A percentile compares a stretch with the other conserved stretches of the same genome.
phyloP scores from a whole-genome alignment of 2,797 vertebrate species.

The Acipenser oxyrinchus region DNA sequence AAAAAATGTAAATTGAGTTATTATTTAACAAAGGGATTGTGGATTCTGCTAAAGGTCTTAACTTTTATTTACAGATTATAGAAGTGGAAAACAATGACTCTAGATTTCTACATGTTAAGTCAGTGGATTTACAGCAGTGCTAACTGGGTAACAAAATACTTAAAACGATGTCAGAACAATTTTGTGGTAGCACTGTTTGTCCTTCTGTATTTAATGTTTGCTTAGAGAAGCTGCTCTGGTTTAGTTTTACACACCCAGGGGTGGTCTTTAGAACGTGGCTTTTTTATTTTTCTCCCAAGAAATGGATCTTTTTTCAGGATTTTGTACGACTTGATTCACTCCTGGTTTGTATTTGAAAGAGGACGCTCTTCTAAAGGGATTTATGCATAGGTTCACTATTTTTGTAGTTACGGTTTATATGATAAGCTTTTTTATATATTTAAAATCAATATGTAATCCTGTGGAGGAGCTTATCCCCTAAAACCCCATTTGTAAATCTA shows the following conservation, averaged over 20 bases:
- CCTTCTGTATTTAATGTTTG: conserved; percentile 48
- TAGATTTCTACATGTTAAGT: neutral
- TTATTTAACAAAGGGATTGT: neutral
- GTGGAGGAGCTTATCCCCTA: conserved; percentile 98
- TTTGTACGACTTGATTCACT: conserved; percentile 74
- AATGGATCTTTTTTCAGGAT: conserved; percentile 75
- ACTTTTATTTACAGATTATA: conserved; percentile 3
- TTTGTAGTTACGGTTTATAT: conserved; percentile 98
- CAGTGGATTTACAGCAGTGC: conserved; percentile 1
- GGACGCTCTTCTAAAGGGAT: conserved; percentile 91
- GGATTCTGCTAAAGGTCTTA: neutral
- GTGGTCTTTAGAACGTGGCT: conserved; percentile 37
- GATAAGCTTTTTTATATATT: conserved; percentile 99
- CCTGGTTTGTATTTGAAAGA: conserved; percentile 78
- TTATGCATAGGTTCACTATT: conserved; percentile 96
- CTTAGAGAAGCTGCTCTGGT: conserved; percentile 52
- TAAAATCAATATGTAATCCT: conserved; percentile 99
- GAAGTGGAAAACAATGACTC: neutral
- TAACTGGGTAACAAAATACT: conserved; percentile 7
- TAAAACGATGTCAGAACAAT: conserved; percentile 3
- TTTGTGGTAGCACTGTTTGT: conserved; percentile 25
- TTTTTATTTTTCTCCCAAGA: conserved; percentile 71
- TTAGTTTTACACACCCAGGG: conserved; percentile 53
- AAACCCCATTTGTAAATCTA: conserved; percentile 98
- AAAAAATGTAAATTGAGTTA: neutral